Evolutionary conservation across 2,888 invertebrate genomes (phyloP).

Genomic region (Zaprionus lineosus): DNA sequence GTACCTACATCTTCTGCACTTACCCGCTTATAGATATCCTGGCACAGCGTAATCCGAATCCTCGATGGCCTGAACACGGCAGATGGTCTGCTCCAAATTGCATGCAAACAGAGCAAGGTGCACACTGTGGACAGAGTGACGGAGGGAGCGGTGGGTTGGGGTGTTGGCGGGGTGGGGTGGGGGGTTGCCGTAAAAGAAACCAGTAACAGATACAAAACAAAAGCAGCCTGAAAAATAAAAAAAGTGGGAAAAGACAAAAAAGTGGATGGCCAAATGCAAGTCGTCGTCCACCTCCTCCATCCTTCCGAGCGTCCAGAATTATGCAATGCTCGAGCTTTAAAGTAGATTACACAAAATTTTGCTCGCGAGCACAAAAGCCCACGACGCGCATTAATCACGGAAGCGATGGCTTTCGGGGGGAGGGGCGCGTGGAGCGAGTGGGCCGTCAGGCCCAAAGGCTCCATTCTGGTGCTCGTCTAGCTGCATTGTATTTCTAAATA

Average conservation of each 20-base stretch:
- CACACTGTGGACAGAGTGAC: too few species aligned
- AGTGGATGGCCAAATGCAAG: slow-evolving; percentile 20
- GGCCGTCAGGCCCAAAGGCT: slow-evolving; percentile 1
- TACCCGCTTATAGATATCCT: slow-evolving; percentile 35
- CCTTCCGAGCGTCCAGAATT: slow-evolving; percentile 43
- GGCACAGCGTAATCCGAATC: slow-evolving; percentile 18
- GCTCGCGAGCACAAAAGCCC: slow-evolving; percentile 69
- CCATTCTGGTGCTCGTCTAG: slow-evolving; percentile 4
- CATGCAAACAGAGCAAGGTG: slow-evolving; percentile 26
- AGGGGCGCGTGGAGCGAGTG: too few species aligned
- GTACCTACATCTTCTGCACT: slow-evolving; percentile 16
- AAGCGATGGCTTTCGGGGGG: slow-evolving; percentile 42
- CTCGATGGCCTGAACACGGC: slow-evolving; percentile 8
- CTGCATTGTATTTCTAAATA: slow-evolving; percentile 54
- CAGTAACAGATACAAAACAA: slow-evolving; percentile 9
- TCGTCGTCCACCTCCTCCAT: slow-evolving; percentile 31
- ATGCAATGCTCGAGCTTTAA: slow-evolving; percentile 72
- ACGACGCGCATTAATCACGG: slow-evolving; percentile 73
- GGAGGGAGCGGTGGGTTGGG: too few species aligned
- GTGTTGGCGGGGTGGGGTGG: neutral
- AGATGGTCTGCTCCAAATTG: slow-evolving; percentile 34
- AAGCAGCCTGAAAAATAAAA: slow-evolving; percentile 5
- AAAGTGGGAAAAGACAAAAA: slow-evolving; percentile 7
- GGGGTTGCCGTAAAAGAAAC: slow-evolving; percentile 4
- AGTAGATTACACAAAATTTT: slow-evolving; percentile 74